Conservation (phyloP, 1,140 invertebrate genomes). For the Cotesia chilonis region DNA sequence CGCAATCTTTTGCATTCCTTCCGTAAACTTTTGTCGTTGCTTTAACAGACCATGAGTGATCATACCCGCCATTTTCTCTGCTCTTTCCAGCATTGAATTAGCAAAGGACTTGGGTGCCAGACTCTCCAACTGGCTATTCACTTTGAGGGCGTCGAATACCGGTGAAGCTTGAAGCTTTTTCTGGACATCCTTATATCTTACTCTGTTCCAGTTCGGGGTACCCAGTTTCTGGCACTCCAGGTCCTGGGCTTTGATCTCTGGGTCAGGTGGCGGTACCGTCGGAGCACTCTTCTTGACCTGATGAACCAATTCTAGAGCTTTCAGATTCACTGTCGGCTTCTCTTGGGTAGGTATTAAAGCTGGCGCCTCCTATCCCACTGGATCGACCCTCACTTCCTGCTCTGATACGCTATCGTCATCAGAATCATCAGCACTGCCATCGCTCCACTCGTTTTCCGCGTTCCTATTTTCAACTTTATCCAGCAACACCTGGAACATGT, state of each 20-base stretch:
- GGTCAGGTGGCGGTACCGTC: constrained; percentile 35
- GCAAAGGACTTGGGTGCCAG: constrained; percentile 16
- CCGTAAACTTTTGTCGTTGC: constrained; percentile 24
- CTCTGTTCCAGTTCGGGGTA: constrained; percentile 41
- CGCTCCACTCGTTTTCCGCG: neutral
- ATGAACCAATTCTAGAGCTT: constrained; percentile 24
- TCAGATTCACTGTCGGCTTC: neutral
- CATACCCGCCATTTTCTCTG: constrained; percentile 27
- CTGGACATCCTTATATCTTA: constrained; percentile 43
- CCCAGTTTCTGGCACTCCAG: constrained; percentile 34
- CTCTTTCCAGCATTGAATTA: neutral
- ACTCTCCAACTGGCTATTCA: constrained; percentile 28
- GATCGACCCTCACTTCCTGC: neutral
- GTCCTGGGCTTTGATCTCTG: constrained; percentile 38
- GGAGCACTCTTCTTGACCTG: constrained; percentile 41
- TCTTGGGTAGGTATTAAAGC: neutral
- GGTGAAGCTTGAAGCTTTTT: constrained; percentile 45
- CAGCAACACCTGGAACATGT: neutral
- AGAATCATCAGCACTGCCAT: constrained; percentile 6
- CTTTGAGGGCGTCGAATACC: constrained; percentile 35
- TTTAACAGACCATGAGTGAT: constrained; percentile 31
- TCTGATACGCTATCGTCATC: constrained; percentile 3
- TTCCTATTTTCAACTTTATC: neutral
- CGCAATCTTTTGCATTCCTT: constrained; percentile 2
- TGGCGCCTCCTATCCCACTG: neutral